phyloP scores from a whole-genome alignment of 2,888 invertebrate species.

The Baccha elongata region DNA sequence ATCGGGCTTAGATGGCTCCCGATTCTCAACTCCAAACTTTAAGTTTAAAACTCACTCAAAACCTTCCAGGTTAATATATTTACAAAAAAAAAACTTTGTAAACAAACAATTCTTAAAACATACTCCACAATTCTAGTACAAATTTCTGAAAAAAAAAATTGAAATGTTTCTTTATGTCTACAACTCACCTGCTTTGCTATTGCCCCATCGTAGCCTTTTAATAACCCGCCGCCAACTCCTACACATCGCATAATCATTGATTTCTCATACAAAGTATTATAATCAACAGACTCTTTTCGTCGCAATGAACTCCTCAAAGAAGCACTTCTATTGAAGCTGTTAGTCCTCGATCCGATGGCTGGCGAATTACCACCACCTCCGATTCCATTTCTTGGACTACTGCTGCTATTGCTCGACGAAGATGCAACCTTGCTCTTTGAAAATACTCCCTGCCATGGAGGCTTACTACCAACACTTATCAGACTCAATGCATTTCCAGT shows the following conservation, averaged over 20 bases:
- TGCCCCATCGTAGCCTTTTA: constrained; percentile 80
- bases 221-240: constrained; percentile 77
- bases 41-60: too few species aligned
- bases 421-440: constrained; percentile 57
- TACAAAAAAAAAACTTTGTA: too few species aligned
- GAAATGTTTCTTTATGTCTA: background rate
- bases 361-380: constrained; percentile 43
- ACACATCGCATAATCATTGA: constrained; percentile 77
- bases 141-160: background rate
- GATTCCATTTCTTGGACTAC: constrained; percentile 27
- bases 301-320: constrained; percentile 79
- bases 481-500: constrained; percentile 35
- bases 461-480: constrained; percentile 47
- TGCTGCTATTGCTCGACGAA: constrained; percentile 30
- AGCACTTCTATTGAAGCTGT: constrained; percentile 72
- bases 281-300: constrained; percentile 79
- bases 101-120: too few species aligned
- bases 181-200: constrained; percentile 79
- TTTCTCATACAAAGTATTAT: constrained; percentile 80
- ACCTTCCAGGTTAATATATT: too few species aligned
- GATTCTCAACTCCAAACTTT: too few species aligned
- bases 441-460: constrained; percentile 76
- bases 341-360: constrained; percentile 49
- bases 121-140: too few species aligned
- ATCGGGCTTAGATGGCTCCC: too few species aligned